Conservation (phyloP, 2,888 invertebrate species). For the Zelleria hepariella region DNA sequence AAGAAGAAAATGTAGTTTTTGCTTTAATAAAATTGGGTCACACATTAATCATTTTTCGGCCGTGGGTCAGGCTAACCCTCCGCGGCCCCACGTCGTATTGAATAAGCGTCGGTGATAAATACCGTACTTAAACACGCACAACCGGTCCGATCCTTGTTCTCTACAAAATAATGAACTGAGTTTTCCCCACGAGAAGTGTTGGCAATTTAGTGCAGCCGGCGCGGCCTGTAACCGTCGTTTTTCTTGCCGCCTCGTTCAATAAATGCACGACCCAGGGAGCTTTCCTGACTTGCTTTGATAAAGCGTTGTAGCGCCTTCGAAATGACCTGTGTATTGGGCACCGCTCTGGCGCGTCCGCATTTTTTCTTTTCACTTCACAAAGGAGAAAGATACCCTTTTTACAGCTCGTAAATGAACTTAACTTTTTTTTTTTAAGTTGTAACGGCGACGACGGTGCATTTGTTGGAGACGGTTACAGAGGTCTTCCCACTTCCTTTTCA, state of each 20-base stretch:
- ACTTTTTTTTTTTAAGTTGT: not conserved
- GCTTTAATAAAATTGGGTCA: not conserved
- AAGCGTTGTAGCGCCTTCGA: not conserved
- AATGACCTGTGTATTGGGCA: not conserved
- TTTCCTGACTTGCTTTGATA: constrained; percentile 19
- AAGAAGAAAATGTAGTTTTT: not conserved
- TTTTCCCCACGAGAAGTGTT: constrained; percentile 40
- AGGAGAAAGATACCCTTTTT: not conserved
- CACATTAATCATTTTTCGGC: constrained; percentile 3
- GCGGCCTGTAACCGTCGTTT: constrained; percentile 52
- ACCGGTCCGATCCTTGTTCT: constrained; percentile 36
- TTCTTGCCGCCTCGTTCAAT: constrained; percentile 57
- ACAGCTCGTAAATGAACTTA: not conserved
- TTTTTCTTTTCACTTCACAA: not conserved
- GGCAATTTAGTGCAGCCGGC: constrained; percentile 61
- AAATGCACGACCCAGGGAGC: constrained; percentile 42
- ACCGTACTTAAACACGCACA: constrained; percentile 13
- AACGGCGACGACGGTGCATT: not conserved
- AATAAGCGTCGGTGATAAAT: constrained; percentile 5
- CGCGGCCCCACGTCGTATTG: not conserved
- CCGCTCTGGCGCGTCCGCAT: not conserved
- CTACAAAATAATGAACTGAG: constrained; percentile 59
- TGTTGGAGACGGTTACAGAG: too few relatives aligned
- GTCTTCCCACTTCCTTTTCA: too few relatives aligned
- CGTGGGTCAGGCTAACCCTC: not conserved